These are phyloP conservation scores for Eurytoma californica DNA, from an alignment of 2,888 invertebrate species.

Conservation along the genomic window DNA sequence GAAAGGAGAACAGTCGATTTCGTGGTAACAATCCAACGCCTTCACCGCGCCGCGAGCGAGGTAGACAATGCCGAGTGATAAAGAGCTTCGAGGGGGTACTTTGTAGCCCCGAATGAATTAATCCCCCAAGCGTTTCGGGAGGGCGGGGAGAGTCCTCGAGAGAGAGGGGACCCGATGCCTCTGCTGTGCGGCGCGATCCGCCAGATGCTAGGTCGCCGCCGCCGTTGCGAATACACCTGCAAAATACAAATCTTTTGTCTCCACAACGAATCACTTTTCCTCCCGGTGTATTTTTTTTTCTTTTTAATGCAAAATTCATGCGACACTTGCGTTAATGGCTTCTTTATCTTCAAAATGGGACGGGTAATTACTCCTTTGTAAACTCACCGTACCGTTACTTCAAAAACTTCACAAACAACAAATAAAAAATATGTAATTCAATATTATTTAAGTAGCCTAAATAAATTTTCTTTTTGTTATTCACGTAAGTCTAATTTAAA, in stretches of 20 bases:
- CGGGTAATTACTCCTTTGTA: no score
- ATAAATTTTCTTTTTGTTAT: no score
- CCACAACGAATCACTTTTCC: neutral
- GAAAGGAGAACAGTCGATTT: slow-evolving; percentile 15
- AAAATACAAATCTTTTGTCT: neutral
- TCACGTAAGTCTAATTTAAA: no score
- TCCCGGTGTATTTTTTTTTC: neutral
- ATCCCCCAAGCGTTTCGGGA: slow-evolving; percentile 35
- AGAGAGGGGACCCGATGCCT: neutral
- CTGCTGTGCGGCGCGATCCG: neutral
- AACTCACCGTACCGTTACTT: no score
- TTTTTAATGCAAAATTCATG: no score
- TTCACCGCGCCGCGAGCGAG: slow-evolving; percentile 1
- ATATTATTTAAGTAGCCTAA: no score
- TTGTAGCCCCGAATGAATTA: slow-evolving; percentile 43
- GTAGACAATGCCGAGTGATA: slow-evolving; percentile 11
- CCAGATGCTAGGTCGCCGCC: neutral
- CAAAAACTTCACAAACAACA: no score
- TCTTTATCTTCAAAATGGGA: no score
- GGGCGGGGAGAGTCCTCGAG: slow-evolving; percentile 6
- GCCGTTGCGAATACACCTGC: neutral
- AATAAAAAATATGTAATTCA: no score
- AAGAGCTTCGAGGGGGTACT: slow-evolving; percentile 9
- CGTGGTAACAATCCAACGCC: slow-evolving; percentile 29
- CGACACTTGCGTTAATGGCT: neutral